Percentiles rank a stretch among this genome's conserved stretches.
These are phyloP conservation scores for Drosophila saltans DNA, from an alignment of 1,140 invertebrate species.

Conservation along the genomic window DNA sequence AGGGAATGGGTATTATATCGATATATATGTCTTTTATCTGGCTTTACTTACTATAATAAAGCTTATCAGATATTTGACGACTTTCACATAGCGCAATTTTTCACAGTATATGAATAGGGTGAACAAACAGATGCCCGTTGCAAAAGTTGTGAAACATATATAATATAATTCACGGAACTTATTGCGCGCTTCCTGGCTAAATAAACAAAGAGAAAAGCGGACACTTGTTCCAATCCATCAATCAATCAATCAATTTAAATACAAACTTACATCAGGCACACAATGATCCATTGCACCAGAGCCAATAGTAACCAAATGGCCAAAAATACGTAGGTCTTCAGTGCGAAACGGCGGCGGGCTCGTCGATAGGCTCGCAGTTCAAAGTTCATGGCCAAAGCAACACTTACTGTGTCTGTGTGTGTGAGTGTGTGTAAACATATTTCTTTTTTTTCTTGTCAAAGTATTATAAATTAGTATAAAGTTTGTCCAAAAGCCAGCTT, in stretches of 20 bases:
- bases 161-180: conserved; percentile 13
- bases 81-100: conserved; percentile 32
- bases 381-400: conserved; percentile 26
- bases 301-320: conserved; percentile 42
- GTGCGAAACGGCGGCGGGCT: conserved; percentile 31
- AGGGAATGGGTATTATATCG: neutral
- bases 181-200: neutral
- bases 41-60: conserved; percentile 56
- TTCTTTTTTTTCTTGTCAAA: neutral
- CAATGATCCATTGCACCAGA: conserved; percentile 34
- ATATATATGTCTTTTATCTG: neutral
- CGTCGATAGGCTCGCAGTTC: conserved; percentile 27
- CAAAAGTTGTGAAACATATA: conserved; percentile 36
- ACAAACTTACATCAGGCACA: conserved; percentile 35
- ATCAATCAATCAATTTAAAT: too few species aligned
- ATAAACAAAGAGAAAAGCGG: neutral
- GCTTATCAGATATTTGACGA: conserved; percentile 23
- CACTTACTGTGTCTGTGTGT: neutral
- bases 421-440: neutral
- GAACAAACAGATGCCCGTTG: conserved; percentile 25
- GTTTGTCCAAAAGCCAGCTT: neutral
- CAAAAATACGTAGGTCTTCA: conserved; percentile 35
- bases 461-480: neutral
- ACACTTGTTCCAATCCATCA: neutral
- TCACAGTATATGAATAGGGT: conserved; percentile 46